These are phyloP conservation scores for Xanthia icteritia DNA, from an alignment of 2,888 invertebrate species.

Conservation along the genomic window DNA sequence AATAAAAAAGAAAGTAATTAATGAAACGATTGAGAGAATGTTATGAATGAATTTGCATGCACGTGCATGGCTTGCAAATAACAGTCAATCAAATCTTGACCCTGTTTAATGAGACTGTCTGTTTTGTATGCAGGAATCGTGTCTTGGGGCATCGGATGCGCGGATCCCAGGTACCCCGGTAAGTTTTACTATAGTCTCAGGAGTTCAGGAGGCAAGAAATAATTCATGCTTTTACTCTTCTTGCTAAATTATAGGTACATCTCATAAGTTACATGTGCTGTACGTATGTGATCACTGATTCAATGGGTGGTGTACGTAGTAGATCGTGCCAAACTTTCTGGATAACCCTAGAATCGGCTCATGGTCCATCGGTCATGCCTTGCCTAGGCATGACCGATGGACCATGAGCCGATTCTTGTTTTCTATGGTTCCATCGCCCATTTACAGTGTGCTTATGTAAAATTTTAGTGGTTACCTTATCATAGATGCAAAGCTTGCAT, in stretches of 20 bases:
- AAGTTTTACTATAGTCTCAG: slow-evolving; percentile 55
- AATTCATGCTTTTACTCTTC: neutral
- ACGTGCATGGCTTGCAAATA: slow-evolving; percentile 9
- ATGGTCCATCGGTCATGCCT: neutral
- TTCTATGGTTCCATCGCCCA: neutral
- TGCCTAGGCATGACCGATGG: too few species aligned
- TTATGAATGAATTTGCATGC: slow-evolving; percentile 28
- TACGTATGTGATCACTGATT: neutral
- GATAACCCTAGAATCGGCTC: neutral
- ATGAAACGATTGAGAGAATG: slow-evolving; percentile 4
- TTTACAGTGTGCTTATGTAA: neutral
- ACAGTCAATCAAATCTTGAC: slow-evolving; percentile 16
- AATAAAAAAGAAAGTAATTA: slow-evolving; percentile 28
- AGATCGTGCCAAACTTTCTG: neutral
- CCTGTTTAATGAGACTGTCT: slow-evolving; percentile 1
- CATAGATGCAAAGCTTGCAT: neutral
- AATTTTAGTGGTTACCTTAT: neutral
- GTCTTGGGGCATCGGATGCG: slow-evolving; percentile 92
- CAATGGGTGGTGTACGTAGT: neutral
- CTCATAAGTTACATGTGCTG: neutral
- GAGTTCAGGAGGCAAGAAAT: neutral
- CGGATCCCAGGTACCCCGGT: slow-evolving; percentile 89
- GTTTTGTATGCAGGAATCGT: slow-evolving; percentile 89
- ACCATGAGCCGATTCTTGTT: too few species aligned
- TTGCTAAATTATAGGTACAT: neutral